Percentiles rank a stretch among this genome's conserved stretches.
These are phyloP conservation scores for Rhagonycha lutea DNA, from an alignment of 2,888 invertebrate species.

Conservation along the genomic window DNA sequence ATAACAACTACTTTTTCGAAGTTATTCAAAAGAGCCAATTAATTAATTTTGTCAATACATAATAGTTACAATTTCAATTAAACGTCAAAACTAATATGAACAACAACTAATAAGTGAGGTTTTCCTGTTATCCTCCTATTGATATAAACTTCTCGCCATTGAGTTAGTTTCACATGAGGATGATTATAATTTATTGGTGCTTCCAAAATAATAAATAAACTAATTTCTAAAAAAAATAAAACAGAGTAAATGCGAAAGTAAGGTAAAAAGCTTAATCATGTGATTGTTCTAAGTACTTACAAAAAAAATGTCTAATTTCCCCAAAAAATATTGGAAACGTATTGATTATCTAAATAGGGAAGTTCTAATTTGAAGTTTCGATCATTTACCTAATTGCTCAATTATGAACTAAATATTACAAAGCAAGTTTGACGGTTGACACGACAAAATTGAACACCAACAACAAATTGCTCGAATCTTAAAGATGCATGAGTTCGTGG, in stretches of 20 bases:
- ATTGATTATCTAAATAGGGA: neutral
- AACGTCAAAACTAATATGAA: neutral
- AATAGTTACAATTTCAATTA: neutral
- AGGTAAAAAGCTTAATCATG: too few species aligned
- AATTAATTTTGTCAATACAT: neutral
- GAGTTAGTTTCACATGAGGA: neutral
- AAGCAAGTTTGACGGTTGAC: neutral
- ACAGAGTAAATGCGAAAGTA: too few species aligned
- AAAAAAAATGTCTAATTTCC: too few species aligned
- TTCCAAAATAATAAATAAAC: neutral
- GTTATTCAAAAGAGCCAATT: neutral
- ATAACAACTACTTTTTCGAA: too few species aligned
- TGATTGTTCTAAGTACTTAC: too few species aligned
- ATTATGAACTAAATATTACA: neutral
- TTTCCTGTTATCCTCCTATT: neutral
- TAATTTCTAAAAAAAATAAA: neutral
- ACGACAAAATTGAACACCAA: neutral
- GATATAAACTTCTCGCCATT: neutral
- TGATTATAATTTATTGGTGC: neutral
- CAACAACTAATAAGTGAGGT: neutral
- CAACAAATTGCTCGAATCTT: neutral
- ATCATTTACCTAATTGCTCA: neutral
- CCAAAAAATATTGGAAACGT: neutral
- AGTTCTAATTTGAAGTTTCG: neutral
- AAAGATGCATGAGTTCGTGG: neutral